Evolutionary conservation across 2,888 invertebrate genomes (phyloP).

Genomic region (Sinhomidia bicolor): DNA sequence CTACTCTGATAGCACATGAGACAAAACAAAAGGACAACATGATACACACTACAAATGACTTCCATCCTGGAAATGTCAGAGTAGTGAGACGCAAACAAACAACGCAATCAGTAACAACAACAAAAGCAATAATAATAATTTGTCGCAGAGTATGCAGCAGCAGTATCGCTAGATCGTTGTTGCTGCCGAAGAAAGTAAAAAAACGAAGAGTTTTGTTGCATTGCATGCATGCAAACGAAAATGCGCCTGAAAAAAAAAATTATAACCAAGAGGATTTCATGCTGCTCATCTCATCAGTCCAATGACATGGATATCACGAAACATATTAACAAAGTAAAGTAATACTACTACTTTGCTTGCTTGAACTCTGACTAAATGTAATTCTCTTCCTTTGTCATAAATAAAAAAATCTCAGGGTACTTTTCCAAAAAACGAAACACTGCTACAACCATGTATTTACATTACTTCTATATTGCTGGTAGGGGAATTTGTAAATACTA

Average conservation of each 20-base stretch:
- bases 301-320: conserved; percentile 80
- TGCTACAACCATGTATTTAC: too few relatives aligned
- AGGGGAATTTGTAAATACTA: too few relatives aligned
- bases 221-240: conserved; percentile 65
- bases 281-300: conserved; percentile 79
- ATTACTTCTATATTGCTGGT: too few relatives aligned
- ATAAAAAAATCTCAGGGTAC: neutral
- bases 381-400: conserved; percentile 14
- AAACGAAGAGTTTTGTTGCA: conserved; percentile 64
- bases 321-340: conserved; percentile 78
- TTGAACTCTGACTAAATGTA: conserved; percentile 15
- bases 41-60: conserved; percentile 42
- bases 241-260: conserved; percentile 39
- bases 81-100: conserved; percentile 46
- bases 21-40: neutral
- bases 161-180: neutral
- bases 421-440: conserved; percentile 15
- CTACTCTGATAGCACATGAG: conserved; percentile 59
- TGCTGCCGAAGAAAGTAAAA: conserved; percentile 14
- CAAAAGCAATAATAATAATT: conserved; percentile 54
- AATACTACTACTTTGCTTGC: conserved; percentile 46
- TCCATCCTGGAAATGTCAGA: conserved; percentile 69
- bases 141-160: conserved; percentile 35
- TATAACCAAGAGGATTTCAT: conserved; percentile 74
- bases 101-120: conserved; percentile 14